These are phyloP conservation scores for Orthosia incerta DNA, from an alignment of 2,888 invertebrate species.

Conservation along the genomic window DNA sequence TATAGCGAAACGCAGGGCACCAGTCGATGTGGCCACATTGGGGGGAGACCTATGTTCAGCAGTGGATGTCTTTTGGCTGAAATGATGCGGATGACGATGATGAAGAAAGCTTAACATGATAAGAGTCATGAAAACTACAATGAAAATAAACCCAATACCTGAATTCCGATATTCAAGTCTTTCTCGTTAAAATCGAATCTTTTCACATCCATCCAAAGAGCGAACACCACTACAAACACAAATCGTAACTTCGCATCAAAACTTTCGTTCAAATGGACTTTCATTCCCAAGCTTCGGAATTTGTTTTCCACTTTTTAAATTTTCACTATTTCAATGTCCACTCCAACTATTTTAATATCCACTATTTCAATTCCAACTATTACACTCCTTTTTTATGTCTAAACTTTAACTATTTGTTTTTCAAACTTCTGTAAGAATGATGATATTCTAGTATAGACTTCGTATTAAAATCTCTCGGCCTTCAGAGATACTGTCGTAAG, in stretches of 20 bases:
- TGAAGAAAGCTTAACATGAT: background rate
- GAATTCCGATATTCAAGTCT: slow-evolving; percentile 29
- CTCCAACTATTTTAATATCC: background rate
- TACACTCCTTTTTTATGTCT: background rate
- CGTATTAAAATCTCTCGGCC: slow-evolving; percentile 30
- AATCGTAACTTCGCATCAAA: slow-evolving; percentile 60
- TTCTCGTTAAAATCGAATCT: slow-evolving; percentile 44
- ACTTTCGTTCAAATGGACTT: slow-evolving; percentile 51
- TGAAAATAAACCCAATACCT: slow-evolving; percentile 31
- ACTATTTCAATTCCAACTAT: background rate
- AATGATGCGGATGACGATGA: no score
- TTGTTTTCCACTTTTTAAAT: background rate
- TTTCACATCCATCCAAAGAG: slow-evolving; percentile 66
- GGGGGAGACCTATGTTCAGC: no score
- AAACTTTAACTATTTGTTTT: slow-evolving; percentile 4
- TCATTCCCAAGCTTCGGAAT: slow-evolving; percentile 53
- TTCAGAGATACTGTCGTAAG: slow-evolving; percentile 34
- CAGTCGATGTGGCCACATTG: no score
- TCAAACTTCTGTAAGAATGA: slow-evolving; percentile 24
- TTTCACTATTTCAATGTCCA: background rate
- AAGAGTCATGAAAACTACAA: background rate
- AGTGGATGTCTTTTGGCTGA: no score
- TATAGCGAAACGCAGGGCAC: no score
- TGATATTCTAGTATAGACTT: slow-evolving; percentile 22
- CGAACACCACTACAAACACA: slow-evolving; percentile 56